phyloP scores from a whole-genome alignment of 2,797 vertebrate species.

The Brachyalestes nurse region DNA sequence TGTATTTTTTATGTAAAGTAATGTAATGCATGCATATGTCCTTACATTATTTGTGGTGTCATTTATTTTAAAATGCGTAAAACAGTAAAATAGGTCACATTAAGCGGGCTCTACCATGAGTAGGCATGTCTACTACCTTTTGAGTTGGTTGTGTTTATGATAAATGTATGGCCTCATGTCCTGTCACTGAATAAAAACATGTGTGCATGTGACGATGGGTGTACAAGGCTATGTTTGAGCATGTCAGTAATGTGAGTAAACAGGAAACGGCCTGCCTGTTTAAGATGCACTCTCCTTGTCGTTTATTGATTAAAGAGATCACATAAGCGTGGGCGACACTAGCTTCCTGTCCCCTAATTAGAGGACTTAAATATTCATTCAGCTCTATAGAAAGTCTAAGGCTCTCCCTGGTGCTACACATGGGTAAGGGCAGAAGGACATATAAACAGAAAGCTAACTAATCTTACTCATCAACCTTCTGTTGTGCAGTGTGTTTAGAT shows the following conservation, averaged over 20 bases:
- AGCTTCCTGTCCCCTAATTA: constrained; percentile 47
- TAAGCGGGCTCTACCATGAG: too few species aligned
- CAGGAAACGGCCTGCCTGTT: constrained; percentile 50
- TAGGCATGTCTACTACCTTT: too few species aligned
- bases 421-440: background rate
- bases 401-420: constrained; percentile 6
- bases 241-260: constrained; percentile 18
- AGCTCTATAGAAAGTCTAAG: background rate
- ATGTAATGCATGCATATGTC: too few species aligned
- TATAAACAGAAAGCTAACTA: constrained; percentile 1
- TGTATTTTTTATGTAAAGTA: too few species aligned
- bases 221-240: background rate
- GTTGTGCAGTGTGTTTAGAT: constrained; percentile 21
- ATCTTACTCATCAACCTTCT: constrained; percentile 2
- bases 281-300: constrained; percentile 45
- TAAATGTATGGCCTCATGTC: too few species aligned
- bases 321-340: constrained; percentile 34
- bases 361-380: constrained; percentile 44
- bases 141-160: too few species aligned
- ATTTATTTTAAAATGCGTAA: too few species aligned
- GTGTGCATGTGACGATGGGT: background rate
- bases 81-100: too few species aligned
- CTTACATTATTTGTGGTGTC: too few species aligned
- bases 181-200: background rate
- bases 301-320: constrained; percentile 47